A percentile compares a stretch with the other conserved stretches of the same genome.
These are phyloP conservation scores for Cricetomys ansorgei DNA, from an alignment of 2,113 vertebrate genomes.

Conservation along the genomic window DNA sequence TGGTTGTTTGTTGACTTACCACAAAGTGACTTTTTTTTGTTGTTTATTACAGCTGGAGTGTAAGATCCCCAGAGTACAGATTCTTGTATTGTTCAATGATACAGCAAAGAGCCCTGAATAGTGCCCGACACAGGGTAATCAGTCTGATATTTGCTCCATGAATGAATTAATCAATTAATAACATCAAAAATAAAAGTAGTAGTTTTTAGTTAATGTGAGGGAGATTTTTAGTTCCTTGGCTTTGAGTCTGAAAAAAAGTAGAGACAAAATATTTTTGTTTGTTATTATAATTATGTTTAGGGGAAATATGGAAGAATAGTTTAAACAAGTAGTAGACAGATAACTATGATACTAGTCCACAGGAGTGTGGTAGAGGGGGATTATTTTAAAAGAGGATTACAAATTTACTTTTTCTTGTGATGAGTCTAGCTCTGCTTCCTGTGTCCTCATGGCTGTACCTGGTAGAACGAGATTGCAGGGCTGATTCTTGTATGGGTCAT, in stretches of 20 bases:
- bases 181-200: neutral
- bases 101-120: neutral
- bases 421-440: neutral
- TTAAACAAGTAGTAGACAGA: slow-evolving; percentile 12
- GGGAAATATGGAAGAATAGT: neutral
- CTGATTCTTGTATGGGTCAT: slow-evolving; percentile 37
- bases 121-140: neutral
- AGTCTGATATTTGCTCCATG: neutral
- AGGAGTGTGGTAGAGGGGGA: neutral
- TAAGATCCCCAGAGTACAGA: neutral
- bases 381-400: neutral
- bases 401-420: neutral
- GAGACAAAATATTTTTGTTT: neutral
- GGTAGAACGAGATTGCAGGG: neutral
- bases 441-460: neutral
- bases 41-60: neutral
- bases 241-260: neutral
- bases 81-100: neutral
- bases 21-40: neutral
- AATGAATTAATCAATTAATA: slow-evolving; percentile 4
- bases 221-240: neutral
- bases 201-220: neutral
- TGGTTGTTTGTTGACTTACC: neutral
- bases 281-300: neutral
- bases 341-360: neutral